Evolutionary conservation across 2,888 invertebrate species (phyloP).

Genomic region (Drosophila siamana): DNA sequence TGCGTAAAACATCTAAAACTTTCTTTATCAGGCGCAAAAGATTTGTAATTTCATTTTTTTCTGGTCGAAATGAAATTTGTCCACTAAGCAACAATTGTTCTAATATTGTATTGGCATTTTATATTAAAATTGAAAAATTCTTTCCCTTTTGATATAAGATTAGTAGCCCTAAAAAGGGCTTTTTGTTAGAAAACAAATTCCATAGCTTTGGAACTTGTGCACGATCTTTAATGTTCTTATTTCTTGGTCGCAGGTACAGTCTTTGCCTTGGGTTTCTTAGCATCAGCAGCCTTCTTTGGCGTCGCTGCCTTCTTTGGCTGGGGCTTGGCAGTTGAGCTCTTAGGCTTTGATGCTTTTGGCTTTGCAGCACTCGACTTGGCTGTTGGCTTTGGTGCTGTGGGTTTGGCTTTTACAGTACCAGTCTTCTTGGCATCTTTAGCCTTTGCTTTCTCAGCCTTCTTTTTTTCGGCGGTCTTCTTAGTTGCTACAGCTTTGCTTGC

Average conservation of each 20-base stretch:
- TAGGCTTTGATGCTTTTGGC: slow-evolving; percentile 41
- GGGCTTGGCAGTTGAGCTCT: slow-evolving; percentile 26
- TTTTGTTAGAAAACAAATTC: too few relatives aligned
- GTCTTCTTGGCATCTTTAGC: slow-evolving; percentile 51
- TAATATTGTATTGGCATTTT: too few relatives aligned
- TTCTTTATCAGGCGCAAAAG: too few relatives aligned
- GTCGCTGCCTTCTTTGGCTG: slow-evolving; percentile 40
- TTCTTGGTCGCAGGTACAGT: slow-evolving; percentile 14
- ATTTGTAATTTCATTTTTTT: too few relatives aligned
- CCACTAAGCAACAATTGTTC: too few relatives aligned
- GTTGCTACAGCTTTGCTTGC: slow-evolving; percentile 31
- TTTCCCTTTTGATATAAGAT: too few relatives aligned
- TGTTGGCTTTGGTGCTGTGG: slow-evolving; percentile 34
- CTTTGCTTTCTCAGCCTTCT: slow-evolving; percentile 43
- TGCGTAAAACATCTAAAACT: too few relatives aligned
- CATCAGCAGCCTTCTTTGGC: slow-evolving; percentile 35
- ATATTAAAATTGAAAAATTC: too few relatives aligned
- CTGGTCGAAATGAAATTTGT: too few relatives aligned
- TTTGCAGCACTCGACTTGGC: slow-evolving; percentile 33
- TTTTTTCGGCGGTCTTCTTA: slow-evolving; percentile 50
- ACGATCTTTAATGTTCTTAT: too few relatives aligned
- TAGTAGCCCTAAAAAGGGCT: too few relatives aligned
- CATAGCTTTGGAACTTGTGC: too few relatives aligned
- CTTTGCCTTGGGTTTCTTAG: slow-evolving; percentile 52
- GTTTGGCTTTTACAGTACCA: slow-evolving; percentile 47